These are phyloP conservation scores for Dendrocincla tyrannina DNA, from an alignment of 2,797 vertebrate genomes.

Conservation along the genomic window DNA sequence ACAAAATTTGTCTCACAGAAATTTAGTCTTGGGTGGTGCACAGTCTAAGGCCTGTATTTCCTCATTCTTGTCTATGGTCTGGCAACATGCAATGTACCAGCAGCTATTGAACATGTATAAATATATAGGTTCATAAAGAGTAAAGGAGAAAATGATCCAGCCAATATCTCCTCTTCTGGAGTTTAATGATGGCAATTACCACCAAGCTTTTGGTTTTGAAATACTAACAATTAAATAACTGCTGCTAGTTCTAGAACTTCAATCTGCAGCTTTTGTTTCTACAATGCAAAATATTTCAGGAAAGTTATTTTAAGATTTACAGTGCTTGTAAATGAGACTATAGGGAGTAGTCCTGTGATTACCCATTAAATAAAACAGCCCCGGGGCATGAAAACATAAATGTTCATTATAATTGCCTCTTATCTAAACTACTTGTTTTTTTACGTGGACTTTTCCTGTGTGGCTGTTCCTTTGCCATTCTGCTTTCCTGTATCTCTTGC, in stretches of 20 bases:
- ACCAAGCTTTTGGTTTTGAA: neutral
- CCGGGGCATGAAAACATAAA: neutral
- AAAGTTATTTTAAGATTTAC: neutral
- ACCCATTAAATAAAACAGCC: neutral
- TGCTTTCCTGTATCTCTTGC: neutral
- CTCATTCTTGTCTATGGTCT: rapidly evolving
- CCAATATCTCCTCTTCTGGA: neutral
- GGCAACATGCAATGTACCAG: neutral
- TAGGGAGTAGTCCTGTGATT: neutral
- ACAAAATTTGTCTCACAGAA: neutral
- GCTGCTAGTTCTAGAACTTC: neutral
- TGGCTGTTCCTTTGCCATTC: neutral
- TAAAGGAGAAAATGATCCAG: neutral
- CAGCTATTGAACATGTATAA: neutral
- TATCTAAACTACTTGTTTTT: neutral
- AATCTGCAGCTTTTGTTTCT: neutral
- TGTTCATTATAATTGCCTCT: neutral
- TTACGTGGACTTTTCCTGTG: neutral
- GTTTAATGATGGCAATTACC: neutral
- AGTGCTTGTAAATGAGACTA: neutral
- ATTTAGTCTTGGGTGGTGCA: neutral
- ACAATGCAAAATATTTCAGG: neutral
- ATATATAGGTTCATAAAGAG: neutral
- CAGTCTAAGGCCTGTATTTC: neutral
- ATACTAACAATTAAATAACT: neutral